A percentile compares a stretch with the other conserved stretches of the same genome.
These are phyloP conservation scores for Drosophila ficusphila DNA, from an alignment of 1,140 invertebrate species.

Conservation along the genomic window DNA sequence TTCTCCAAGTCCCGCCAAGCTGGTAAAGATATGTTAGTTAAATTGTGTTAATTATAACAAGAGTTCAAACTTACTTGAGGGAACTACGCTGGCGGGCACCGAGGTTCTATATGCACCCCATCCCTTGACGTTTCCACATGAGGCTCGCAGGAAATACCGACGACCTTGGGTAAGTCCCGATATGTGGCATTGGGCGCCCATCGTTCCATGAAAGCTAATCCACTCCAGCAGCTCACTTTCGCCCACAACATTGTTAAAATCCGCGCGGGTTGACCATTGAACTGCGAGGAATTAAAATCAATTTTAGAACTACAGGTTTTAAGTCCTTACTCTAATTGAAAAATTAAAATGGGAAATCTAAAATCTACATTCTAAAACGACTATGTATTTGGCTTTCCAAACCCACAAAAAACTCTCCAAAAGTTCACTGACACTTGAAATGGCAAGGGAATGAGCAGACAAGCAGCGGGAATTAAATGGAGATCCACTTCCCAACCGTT, in stretches of 20 bases:
- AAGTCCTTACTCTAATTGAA: too few relatives aligned
- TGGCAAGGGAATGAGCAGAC: constrained; percentile 48
- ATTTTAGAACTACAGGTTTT: too few relatives aligned
- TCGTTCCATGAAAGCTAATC: constrained; percentile 86
- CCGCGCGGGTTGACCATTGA: constrained; percentile 93
- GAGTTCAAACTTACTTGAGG: constrained; percentile 91
- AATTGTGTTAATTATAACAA: not conserved
- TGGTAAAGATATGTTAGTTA: constrained; percentile 55
- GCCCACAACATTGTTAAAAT: constrained; percentile 91
- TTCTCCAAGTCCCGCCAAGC: constrained; percentile 93
- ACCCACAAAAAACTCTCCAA: too few relatives aligned
- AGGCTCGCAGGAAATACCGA: constrained; percentile 94
- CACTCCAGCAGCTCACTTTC: constrained; percentile 90
- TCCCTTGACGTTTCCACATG: constrained; percentile 95
- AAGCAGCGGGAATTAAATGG: constrained; percentile 11
- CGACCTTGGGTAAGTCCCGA: constrained; percentile 91
- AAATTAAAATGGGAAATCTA: too few relatives aligned
- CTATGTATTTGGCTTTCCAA: too few relatives aligned
- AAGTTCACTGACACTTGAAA: not conserved
- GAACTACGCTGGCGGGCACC: constrained; percentile 92
- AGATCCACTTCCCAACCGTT: constrained; percentile 26
- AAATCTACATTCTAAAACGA: too few relatives aligned
- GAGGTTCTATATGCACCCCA: constrained; percentile 91
- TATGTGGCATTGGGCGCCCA: constrained; percentile 88
- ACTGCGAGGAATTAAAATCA: constrained; percentile 84